Evolutionary conservation across 2,113 vertebrate genomes (phyloP), one percentile per base, ranked within the genome.

Genomic region (Plectropomus leopardus): DNA sequence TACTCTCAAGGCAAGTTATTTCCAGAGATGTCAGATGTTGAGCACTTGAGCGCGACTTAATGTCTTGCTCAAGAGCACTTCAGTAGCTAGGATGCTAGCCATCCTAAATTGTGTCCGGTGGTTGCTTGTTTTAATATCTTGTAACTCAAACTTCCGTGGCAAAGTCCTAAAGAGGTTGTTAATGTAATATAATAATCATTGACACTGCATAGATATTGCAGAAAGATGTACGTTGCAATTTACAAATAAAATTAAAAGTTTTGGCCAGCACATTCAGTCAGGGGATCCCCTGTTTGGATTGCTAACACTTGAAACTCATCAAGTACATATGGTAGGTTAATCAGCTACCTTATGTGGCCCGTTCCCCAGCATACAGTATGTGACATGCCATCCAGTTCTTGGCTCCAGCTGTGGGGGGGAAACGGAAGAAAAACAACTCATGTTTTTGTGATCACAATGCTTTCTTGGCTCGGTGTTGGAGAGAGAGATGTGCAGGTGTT

Each of bases 401-500:
- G 42, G n/a, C 32, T 80, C 30, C 77, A 76, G 61, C 71, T 82
- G 61, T 58, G 36, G n/a, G 57, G 36, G n/a, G 32, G 10, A n/a
- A 26, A 54, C 1, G 21, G 78, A 72, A 75, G 76, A 69, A 86
- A 87, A 89, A 88, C 86, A 88, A 58, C 9, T 16, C 2, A 6
- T 84, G 85, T 84, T 88, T 84, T 87, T 66, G 60, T 53, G 65
- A 65, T 80, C 3, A 53, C 45, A 63, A 65, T 66, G 57, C 53
- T 59, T 44, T 70, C 45, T 54, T 40, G 50, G 76, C 75, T 77
- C 17, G 0, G 34, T 66, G 45, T 9, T 55, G 57, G 66, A 51
- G 55, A 45, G 63, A 42, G 64, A 65, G 75, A 42, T 40, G 59
- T 83, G 88, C 91, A 92, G 90, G 90, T 94, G 87, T 48, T 77